These are phyloP conservation scores for Synanthedon vespiformis DNA, from an alignment of 2,888 invertebrate species.

Conservation along the genomic window DNA sequence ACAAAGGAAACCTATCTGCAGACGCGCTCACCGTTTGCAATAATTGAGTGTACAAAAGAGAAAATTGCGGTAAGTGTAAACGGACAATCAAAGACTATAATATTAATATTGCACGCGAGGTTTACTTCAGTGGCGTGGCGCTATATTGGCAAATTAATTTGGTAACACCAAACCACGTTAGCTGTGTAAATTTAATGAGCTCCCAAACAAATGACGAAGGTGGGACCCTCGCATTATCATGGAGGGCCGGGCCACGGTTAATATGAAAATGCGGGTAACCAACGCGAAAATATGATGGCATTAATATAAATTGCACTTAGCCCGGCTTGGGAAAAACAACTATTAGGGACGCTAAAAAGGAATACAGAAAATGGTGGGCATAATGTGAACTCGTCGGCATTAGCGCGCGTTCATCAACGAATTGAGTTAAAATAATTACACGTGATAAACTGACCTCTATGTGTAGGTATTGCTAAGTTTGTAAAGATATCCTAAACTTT, in stretches of 20 bases:
- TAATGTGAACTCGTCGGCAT: constrained; percentile 16
- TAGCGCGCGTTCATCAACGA: constrained; percentile 9
- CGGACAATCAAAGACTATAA: background rate
- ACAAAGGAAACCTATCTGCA: background rate
- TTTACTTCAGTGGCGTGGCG: background rate
- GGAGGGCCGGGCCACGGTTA: constrained; percentile 47
- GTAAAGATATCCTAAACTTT: too few species aligned
- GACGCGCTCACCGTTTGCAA: background rate
- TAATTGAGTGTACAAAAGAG: background rate
- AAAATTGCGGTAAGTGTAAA: background rate
- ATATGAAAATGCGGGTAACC: constrained; percentile 63
- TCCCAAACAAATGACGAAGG: constrained; percentile 61
- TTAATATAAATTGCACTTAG: constrained; percentile 66
- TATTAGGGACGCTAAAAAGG: constrained; percentile 17
- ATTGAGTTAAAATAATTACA: constrained; percentile 1
- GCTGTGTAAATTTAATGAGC: constrained; percentile 62
- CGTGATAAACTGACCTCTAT: background rate
- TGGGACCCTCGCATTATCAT: constrained; percentile 52
- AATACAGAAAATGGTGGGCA: constrained; percentile 14
- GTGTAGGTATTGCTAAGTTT: too few species aligned
- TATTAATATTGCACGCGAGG: background rate
- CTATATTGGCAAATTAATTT: background rate
- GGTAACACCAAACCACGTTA: constrained; percentile 28
- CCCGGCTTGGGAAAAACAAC: constrained; percentile 10
- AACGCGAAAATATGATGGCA: constrained; percentile 59